Evolutionary conservation across 2,888 invertebrate genomes (phyloP).

Genomic region (Mythimna pallens): DNA sequence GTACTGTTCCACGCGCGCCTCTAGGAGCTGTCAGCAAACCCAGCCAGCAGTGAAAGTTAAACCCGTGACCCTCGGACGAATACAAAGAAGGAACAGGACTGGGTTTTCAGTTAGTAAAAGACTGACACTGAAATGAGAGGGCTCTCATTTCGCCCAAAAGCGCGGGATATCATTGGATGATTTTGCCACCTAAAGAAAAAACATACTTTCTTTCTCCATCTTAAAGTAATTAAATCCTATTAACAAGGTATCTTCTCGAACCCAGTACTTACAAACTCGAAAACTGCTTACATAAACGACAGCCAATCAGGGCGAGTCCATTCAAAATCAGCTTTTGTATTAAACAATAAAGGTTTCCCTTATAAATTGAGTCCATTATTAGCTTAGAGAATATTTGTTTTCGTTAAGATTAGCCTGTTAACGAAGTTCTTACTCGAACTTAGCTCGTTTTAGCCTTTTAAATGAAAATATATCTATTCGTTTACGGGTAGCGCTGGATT

Average conservation of each 20-base stretch:
- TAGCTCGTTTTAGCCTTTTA: slow-evolving; percentile 72
- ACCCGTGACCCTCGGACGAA: too few species aligned
- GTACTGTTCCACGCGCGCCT: too few species aligned
- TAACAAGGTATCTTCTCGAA: background rate
- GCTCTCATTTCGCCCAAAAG: too few species aligned
- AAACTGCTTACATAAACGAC: slow-evolving; percentile 5
- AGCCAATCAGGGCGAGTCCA: slow-evolving; percentile 40
- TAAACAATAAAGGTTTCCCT: slow-evolving; percentile 58
- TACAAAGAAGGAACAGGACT: too few species aligned
- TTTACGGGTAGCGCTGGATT: slow-evolving; percentile 48
- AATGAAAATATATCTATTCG: slow-evolving; percentile 75
- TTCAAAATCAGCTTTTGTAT: slow-evolving; percentile 51
- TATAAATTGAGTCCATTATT: slow-evolving; percentile 50
- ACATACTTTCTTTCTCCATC: too few species aligned
- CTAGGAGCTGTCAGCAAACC: too few species aligned
- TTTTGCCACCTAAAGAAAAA: too few species aligned
- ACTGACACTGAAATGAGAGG: too few species aligned
- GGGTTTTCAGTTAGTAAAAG: too few species aligned
- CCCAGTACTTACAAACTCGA: background rate
- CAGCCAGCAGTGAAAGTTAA: too few species aligned
- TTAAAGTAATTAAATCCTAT: too few species aligned
- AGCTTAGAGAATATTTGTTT: slow-evolving; percentile 69
- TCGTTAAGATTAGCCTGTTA: slow-evolving; percentile 75
- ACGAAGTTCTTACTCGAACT: slow-evolving; percentile 70
- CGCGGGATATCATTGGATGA: too few species aligned